A percentile compares a stretch with the other conserved stretches of the same genome.
Evolutionary conservation across 2,888 invertebrate genomes (phyloP).

Genomic region (Luperina testacea): DNA sequence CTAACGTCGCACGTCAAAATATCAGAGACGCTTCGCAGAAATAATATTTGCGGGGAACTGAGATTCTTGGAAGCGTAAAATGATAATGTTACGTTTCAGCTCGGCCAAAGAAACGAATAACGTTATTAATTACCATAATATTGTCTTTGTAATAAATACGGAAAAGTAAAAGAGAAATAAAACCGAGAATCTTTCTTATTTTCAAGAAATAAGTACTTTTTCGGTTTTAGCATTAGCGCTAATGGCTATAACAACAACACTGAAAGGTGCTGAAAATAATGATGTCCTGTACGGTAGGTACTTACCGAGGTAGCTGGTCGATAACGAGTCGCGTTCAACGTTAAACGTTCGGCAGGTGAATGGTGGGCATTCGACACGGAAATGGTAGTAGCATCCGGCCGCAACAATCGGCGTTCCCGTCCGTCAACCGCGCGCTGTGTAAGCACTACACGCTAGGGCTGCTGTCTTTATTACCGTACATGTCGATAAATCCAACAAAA

Average conservation of each 20-base stretch:
- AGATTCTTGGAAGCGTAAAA: slow-evolving; percentile 54
- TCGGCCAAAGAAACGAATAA: slow-evolving; percentile 51
- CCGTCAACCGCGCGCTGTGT: slow-evolving; percentile 65
- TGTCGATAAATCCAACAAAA: slow-evolving; percentile 39
- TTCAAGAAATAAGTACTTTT: slow-evolving; percentile 39
- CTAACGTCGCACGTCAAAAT: slow-evolving; percentile 73
- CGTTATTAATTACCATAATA: slow-evolving; percentile 62
- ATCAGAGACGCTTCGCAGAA: slow-evolving; percentile 66
- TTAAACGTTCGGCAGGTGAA: slow-evolving; percentile 74
- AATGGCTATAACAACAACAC: slow-evolving; percentile 43
- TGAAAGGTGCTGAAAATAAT: slow-evolving; percentile 62
- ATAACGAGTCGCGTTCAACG: slow-evolving; percentile 75
- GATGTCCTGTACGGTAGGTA: slow-evolving; percentile 69
- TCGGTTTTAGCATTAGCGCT: slow-evolving; percentile 40
- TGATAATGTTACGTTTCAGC: slow-evolving; percentile 45
- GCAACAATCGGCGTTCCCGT: slow-evolving; percentile 78
- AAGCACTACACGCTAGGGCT: slow-evolving; percentile 59
- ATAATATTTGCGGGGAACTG: slow-evolving; percentile 61
- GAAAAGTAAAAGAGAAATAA: slow-evolving; percentile 32
- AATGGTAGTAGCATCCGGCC: slow-evolving; percentile 85
- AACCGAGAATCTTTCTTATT: slow-evolving; percentile 29
- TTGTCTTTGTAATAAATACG: slow-evolving; percentile 51
- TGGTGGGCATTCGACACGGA: slow-evolving; percentile 80
- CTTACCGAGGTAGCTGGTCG: slow-evolving; percentile 74
- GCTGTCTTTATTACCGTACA: slow-evolving; percentile 23